Base-by-base conservation (phyloP, 1,140 invertebrate species). In the Aphidius gifuensis region DNA sequence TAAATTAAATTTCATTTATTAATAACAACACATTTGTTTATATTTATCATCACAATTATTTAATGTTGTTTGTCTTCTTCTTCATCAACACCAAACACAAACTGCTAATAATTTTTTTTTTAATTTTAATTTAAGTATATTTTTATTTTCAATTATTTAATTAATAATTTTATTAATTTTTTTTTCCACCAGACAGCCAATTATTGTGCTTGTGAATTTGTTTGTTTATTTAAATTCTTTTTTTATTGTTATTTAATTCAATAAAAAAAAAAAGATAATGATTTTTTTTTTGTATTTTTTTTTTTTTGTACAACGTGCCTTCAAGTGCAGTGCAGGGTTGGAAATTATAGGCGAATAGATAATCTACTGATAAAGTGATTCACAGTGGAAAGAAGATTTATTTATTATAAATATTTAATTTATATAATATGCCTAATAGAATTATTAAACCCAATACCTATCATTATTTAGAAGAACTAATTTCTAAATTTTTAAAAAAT, bases 161-260 rank as follows among this genome's bases (percentile, higher is more conserved):
- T 21, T 7, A 48, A 48, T 39, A 39, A 39, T 23, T 39, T 9
- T 6, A 11, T 4, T 39, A 39, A 39, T 38, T 9, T 53, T 44
- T 44, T 44, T 64, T 68, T 71, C 75, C 75, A 77, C 75, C 74
- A 77, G 74, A 76, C 74, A 77, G 74, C 69, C 75, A 66, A 69
- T 63, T 57, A 42, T 53, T 58, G 58, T 62, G 58, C 50, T 60
- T 53, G 43, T 56, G 61, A 59, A 53, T 55, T 39, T 64, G 57
- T 60, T 54, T 45, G 57, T 57, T 50, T 42, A 32, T 32, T 3
- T 32, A 23, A 2, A 23, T 23, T 23, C 3, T 23, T 2, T 23
- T 23, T 23, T 23, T n/a, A n/a, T n/a, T n/a, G n/a, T n/a, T n/a
- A n/a, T n/a, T n/a, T n/a, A n/a, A n/a, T n/a, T n/a, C n/a, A n/a